These are phyloP conservation scores for Calephelis perditalis DNA, from an alignment of 2,888 invertebrate species.

Conservation along the genomic window DNA sequence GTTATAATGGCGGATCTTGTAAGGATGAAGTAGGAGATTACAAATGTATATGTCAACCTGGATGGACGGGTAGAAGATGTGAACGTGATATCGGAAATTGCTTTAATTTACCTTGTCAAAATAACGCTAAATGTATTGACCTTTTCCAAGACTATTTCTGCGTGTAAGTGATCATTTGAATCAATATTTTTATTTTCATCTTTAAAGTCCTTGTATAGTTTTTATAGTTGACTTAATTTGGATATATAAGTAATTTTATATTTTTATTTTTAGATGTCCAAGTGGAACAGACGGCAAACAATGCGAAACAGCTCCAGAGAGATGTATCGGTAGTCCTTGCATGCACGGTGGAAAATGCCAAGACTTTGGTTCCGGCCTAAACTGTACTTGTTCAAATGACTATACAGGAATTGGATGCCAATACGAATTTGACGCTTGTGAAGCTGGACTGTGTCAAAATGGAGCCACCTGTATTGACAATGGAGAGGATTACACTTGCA, in stretches of 20 bases:
- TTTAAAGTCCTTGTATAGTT: neutral
- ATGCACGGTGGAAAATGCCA: slow-evolving; percentile 98
- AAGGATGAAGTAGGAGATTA: slow-evolving; percentile 91
- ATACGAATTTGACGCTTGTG: slow-evolving; percentile 95
- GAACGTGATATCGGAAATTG: slow-evolving; percentile 94
- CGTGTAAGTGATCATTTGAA: slow-evolving; percentile 81
- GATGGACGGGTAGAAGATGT: slow-evolving; percentile 92
- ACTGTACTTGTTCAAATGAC: slow-evolving; percentile 93
- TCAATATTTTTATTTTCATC: slow-evolving; percentile 15
- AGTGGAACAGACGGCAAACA: slow-evolving; percentile 97
- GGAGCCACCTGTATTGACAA: slow-evolving; percentile 95
- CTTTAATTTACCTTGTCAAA: slow-evolving; percentile 91
- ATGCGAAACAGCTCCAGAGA: slow-evolving; percentile 97
- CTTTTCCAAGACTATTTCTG: slow-evolving; percentile 95
- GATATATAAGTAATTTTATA: slow-evolving; percentile 39
- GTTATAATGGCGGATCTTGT: slow-evolving; percentile 93
- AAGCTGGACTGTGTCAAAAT: slow-evolving; percentile 93
- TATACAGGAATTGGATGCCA: slow-evolving; percentile 94
- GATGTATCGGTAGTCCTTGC: slow-evolving; percentile 95
- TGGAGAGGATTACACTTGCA: slow-evolving; percentile 90
- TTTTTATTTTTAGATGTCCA: slow-evolving; percentile 81
- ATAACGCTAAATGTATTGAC: slow-evolving; percentile 94
- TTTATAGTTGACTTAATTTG: neutral
- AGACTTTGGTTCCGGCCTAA: slow-evolving; percentile 96
- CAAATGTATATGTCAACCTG: slow-evolving; percentile 88